A percentile compares a stretch with the other conserved stretches of the same genome.
Conservation (phyloP, 2,113 vertebrate species). For the Pachypanchax playfairii region DNA sequence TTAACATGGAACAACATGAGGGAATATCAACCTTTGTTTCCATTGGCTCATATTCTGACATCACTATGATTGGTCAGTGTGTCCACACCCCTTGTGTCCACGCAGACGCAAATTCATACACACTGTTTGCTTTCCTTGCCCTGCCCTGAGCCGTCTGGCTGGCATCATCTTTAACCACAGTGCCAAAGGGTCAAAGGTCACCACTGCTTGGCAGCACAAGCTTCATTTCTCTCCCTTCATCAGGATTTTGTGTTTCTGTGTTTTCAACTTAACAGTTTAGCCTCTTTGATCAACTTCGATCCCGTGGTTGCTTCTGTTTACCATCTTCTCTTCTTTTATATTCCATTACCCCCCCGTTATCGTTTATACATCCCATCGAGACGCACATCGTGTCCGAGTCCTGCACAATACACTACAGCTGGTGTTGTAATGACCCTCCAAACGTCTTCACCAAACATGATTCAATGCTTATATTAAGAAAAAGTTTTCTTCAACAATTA, state of each 20-base stretch:
- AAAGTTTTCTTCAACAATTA: slow-evolving; percentile 27
- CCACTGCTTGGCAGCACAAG: slow-evolving; percentile 59
- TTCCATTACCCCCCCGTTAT: slow-evolving; percentile 37
- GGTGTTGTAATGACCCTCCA: too few species aligned
- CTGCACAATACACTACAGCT: too few species aligned
- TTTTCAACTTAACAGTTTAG: slow-evolving; percentile 61
- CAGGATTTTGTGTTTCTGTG: slow-evolving; percentile 38
- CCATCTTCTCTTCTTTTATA: slow-evolving; percentile 42
- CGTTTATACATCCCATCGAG: slow-evolving; percentile 60
- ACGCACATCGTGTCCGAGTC: slow-evolving; percentile 62
- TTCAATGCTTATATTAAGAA: slow-evolving; percentile 30
- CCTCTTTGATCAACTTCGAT: slow-evolving; percentile 62
- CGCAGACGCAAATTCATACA: slow-evolving; percentile 38
- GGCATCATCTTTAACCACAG: slow-evolving; percentile 56
- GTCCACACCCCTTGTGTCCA: slow-evolving; percentile 54
- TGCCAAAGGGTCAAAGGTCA: slow-evolving; percentile 72
- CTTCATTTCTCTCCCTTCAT: slow-evolving; percentile 54
- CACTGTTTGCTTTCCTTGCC: slow-evolving; percentile 64
- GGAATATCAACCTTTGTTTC: slow-evolving; percentile 43
- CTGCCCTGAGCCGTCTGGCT: slow-evolving; percentile 67
- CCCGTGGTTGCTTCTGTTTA: slow-evolving; percentile 45
- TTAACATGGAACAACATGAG: slow-evolving; percentile 43
- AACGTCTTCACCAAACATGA: slow-evolving; percentile 19
- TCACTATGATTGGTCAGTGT: slow-evolving; percentile 56
- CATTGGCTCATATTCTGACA: slow-evolving; percentile 51